Evolutionary conservation across 2,113 vertebrate genomes (phyloP), one percentile per base, ranked within the genome.

Genomic region (Mormoops blainvillei): DNA sequence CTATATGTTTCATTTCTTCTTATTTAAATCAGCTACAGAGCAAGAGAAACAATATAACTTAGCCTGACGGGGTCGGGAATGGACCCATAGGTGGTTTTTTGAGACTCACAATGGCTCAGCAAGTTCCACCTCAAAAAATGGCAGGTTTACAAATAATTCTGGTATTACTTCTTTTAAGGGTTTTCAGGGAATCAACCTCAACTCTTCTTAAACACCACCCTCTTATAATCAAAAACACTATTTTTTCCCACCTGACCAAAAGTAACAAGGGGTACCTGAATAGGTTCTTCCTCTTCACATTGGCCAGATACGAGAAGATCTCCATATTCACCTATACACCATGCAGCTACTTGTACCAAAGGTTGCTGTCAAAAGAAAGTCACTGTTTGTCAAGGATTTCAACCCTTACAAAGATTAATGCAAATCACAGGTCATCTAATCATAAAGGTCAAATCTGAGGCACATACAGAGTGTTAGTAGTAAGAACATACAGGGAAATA

Each of bases 251-350:
- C 83, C n/a, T 80, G 88, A 67, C n/a, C 24, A 95, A 85, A 13
- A 85, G 18, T 65, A 65, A 81, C 74, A 78, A 84, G 7, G 4
- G 38, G 3, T 99, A 99, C 99, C 99, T 99, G 99, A 97, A 99
- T 99, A 76, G 99, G 99, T 63, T 99, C 99, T 97, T 99, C 99
- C 92, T 99, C 99, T 97, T 99, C 99, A 98, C 99, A 99, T 28
- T 99, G 99, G 87, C 99, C 99, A 24, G 99, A 99, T 36, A 99
- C 99, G 71, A 99, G 98, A 95, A 99, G 99, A 98, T 99, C 99
- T 94, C 99, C 99, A 93, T 99, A 99, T 97, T 99, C 99, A 97
- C 99, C 99, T 98, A 99, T 99, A 98, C 99, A 99, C 99, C 99
- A 99, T n/a, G 99, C 99, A 9, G 99, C 99, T 95, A 99, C 99